Conservation (phyloP, 1,140 invertebrate genomes). For the Halesus radiatus region DNA sequence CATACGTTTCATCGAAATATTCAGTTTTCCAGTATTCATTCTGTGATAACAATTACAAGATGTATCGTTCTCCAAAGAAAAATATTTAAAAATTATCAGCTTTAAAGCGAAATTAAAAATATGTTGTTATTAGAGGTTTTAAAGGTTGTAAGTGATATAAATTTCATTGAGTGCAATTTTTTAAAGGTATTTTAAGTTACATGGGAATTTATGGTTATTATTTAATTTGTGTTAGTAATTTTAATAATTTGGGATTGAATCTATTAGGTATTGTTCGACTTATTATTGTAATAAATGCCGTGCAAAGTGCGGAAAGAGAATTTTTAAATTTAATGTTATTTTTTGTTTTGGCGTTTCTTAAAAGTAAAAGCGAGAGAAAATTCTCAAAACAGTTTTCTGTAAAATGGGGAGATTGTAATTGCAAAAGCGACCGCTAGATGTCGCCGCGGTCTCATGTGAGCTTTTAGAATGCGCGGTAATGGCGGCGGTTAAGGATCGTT, state of each 20-base stretch:
- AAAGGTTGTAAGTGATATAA: background rate
- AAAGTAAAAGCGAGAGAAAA: background rate
- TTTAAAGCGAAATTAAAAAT: background rate
- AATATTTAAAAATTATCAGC: background rate
- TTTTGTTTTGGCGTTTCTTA: background rate
- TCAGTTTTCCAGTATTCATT: background rate
- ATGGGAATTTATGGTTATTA: background rate
- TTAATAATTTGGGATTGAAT: background rate
- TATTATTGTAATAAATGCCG: background rate
- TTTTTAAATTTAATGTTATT: background rate
- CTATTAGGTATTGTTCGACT: too few relatives aligned
- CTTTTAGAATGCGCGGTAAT: constrained; percentile 3
- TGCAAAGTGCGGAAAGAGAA: background rate
- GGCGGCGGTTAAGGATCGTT: background rate
- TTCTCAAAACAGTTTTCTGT: background rate
- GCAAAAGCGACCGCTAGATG: constrained; percentile 20
- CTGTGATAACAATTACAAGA: constrained; percentile 24
- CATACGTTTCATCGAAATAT: background rate
- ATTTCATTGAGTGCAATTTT: background rate
- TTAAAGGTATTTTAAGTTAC: background rate
- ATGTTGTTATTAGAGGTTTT: background rate
- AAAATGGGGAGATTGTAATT: constrained; percentile 27
- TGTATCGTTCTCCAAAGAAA: background rate
- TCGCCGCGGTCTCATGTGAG: constrained; percentile 1
- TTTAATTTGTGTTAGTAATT: background rate